A percentile compares a stretch with the other conserved stretches of the same genome.
phyloP scores from a whole-genome alignment of 2,113 vertebrate species.

The Dryoscopus gambensis region DNA sequence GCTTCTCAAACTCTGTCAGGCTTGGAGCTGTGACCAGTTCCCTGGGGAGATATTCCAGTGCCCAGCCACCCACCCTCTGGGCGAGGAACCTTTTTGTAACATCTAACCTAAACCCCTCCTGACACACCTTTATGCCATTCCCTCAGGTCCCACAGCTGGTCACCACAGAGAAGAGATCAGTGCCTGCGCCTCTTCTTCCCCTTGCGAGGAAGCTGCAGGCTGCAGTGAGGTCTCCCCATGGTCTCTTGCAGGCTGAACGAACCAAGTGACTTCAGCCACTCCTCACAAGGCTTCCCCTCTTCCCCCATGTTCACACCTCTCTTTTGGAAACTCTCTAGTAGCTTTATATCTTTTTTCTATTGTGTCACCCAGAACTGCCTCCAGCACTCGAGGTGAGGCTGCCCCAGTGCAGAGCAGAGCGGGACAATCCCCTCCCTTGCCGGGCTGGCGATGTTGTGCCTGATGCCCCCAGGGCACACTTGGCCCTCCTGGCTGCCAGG shows the following conservation, averaged over 20 bases:
- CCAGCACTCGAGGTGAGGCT: fast-evolving
- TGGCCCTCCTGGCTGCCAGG: not conserved
- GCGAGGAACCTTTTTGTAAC: not conserved
- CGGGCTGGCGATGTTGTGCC: fast-evolving
- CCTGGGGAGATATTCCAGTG: not conserved
- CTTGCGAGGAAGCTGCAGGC: not conserved
- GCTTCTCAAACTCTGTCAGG: not conserved
- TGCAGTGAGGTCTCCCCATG: not conserved
- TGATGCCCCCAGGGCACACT: fast-evolving
- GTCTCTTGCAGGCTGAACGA: not conserved
- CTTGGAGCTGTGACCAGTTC: not conserved
- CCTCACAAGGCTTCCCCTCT: not conserved
- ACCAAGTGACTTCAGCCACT: not conserved
- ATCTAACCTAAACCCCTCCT: not conserved
- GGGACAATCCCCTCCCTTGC: not conserved
- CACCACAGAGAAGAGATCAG: not conserved
- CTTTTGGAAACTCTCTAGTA: not conserved
- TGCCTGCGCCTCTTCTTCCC: not conserved
- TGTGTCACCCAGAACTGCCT: not conserved
- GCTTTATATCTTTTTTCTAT: not conserved
- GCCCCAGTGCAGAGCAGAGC: fast-evolving
- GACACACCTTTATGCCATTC: not conserved
- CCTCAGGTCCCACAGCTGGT: fast-evolving
- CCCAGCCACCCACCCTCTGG: not conserved
- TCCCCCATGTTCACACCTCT: not conserved